These are phyloP conservation scores for Chelonus formosanus DNA, from an alignment of 2,888 invertebrate species.

Conservation along the genomic window DNA sequence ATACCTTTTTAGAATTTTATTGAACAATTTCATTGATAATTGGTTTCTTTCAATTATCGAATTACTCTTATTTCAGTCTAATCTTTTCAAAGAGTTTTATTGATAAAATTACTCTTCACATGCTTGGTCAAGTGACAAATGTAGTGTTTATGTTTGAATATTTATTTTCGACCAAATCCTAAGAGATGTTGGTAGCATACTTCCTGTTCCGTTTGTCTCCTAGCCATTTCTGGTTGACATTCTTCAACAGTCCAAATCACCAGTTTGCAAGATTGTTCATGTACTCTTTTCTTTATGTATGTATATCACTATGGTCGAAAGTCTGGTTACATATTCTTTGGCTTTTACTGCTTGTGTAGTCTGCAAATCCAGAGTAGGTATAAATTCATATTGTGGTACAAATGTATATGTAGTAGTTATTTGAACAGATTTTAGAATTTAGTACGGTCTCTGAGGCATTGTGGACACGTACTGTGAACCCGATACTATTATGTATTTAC, in stretches of 20 bases:
- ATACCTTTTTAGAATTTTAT: too few relatives aligned
- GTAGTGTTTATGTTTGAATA: neutral
- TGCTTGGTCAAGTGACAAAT: too few relatives aligned
- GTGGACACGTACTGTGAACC: conserved; percentile 19
- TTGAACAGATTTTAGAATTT: conserved; percentile 4
- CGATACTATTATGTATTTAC: conserved; percentile 1
- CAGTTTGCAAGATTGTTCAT: too few relatives aligned
- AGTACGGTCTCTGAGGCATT: conserved; percentile 16
- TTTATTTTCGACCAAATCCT: conserved; percentile 22
- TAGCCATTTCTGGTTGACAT: conserved; percentile 23
- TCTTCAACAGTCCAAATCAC: neutral
- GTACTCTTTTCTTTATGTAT: too few relatives aligned
- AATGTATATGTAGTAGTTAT: conserved; percentile 1
- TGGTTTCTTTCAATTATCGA: too few relatives aligned
- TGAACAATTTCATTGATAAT: too few relatives aligned
- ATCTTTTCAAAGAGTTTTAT: too few relatives aligned
- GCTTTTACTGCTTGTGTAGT: neutral
- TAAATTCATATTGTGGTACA: conserved; percentile 13
- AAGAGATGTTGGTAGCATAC: conserved; percentile 28
- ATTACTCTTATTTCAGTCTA: too few relatives aligned
- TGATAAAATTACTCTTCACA: too few relatives aligned
- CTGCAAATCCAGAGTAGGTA: neutral
- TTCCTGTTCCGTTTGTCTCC: conserved; percentile 31
- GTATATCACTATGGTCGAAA: neutral
- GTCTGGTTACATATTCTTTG: conserved; percentile 9